Evolutionary conservation across 2,113 vertebrate genomes (phyloP).

Genomic region (Columbina picui): DNA sequence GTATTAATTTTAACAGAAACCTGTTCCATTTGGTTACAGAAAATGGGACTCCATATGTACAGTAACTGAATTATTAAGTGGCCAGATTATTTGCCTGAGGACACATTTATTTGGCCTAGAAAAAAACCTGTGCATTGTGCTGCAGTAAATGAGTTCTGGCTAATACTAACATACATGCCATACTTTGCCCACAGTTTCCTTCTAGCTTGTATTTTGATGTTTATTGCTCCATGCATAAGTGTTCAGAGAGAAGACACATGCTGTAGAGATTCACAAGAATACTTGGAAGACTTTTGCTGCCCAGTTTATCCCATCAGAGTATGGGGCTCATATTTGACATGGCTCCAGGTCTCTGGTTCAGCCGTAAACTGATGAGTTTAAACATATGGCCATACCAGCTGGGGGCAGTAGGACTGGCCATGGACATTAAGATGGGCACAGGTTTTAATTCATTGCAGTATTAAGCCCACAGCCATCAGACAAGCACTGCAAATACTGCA

Average conservation of each 20-base stretch:
- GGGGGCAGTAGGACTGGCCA: background rate
- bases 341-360: background rate
- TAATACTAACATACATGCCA: background rate
- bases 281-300: background rate
- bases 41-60: slow-evolving; percentile 70
- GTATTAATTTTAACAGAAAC: slow-evolving; percentile 41
- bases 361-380: background rate
- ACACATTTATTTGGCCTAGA: slow-evolving; percentile 60
- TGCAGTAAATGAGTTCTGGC: background rate
- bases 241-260: background rate
- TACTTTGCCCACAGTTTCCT: background rate
- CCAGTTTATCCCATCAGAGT: background rate
- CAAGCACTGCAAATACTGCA: background rate
- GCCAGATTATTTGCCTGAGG: slow-evolving; percentile 67
- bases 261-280: background rate
- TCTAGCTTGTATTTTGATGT: background rate
- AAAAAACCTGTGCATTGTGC: slow-evolving; percentile 44
- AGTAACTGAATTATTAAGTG: slow-evolving; percentile 70
- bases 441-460: background rate
- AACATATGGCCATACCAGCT: background rate
- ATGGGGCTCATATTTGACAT: background rate
- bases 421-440: background rate
- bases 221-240: background rate
- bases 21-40: slow-evolving; percentile 15
- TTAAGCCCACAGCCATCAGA: background rate